Evolutionary conservation across 1,140 invertebrate genomes (phyloP).

Genomic region (Drosophila kohkoa): DNA sequence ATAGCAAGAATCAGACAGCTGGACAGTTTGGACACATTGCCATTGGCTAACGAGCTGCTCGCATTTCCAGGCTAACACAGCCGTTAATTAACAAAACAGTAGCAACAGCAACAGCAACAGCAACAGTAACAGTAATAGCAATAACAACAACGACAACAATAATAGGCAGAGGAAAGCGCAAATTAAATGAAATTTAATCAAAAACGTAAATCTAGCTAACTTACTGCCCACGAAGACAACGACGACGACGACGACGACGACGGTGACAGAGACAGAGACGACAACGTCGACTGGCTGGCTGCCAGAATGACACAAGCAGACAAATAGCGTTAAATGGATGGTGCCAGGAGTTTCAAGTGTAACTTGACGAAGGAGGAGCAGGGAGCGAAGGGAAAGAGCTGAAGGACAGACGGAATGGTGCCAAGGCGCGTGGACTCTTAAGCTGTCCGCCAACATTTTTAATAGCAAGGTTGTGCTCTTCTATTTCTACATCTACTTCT

Average conservation of each 20-base stretch:
- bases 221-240: constrained; percentile 53
- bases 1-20: constrained; percentile 51
- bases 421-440: constrained; percentile 58
- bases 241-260: not conserved
- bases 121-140: constrained; percentile 46
- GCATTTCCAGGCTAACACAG: constrained; percentile 53
- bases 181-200: constrained; percentile 81
- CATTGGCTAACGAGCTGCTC: constrained; percentile 70
- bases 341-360: constrained; percentile 17
- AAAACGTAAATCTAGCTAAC: constrained; percentile 78
- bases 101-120: constrained; percentile 22
- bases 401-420: constrained; percentile 47
- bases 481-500: constrained; percentile 14
- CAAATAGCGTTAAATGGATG: constrained; percentile 34
- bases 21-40: constrained; percentile 39
- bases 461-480: constrained; percentile 24
- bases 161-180: constrained; percentile 57
- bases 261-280: constrained; percentile 36
- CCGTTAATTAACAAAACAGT: constrained; percentile 60
- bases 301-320: constrained; percentile 64
- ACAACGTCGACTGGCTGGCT: constrained; percentile 55
- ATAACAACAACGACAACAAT: constrained; percentile 48
- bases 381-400: not conserved
- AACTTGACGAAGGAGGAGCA: not conserved
- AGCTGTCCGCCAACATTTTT: constrained; percentile 41